phyloP scores from a whole-genome alignment of 2,113 vertebrate species.

The Scomber japonicus region DNA sequence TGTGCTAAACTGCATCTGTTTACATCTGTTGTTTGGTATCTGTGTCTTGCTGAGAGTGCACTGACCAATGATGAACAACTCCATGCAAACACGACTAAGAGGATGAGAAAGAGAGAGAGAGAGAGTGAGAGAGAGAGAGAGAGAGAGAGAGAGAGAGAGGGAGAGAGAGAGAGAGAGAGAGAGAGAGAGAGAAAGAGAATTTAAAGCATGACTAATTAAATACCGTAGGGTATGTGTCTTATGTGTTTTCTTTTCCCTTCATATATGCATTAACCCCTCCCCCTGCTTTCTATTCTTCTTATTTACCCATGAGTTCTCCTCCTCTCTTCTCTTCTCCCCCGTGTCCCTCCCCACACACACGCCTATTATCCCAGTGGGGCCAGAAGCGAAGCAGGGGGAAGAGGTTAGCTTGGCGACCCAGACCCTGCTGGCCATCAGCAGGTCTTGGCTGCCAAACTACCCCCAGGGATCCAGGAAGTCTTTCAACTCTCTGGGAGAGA shows the following conservation, averaged over 20 bases:
- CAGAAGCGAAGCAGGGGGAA: slow-evolving; percentile 16
- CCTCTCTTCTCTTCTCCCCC: not conserved
- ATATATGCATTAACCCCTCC: slow-evolving; percentile 35
- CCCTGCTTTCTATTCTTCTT: not conserved
- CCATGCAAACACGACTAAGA: not conserved
- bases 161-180: not conserved
- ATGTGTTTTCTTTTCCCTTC: slow-evolving; percentile 57
- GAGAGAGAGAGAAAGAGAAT: too few relatives aligned
- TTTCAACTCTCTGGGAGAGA: slow-evolving; percentile 41
- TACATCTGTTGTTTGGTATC: not conserved
- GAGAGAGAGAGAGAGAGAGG: not conserved
- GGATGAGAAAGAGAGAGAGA: not conserved
- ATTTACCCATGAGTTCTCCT: slow-evolving; percentile 10
- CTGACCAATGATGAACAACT: slow-evolving; percentile 26
- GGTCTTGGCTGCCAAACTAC: slow-evolving; percentile 33
- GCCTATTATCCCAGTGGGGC: slow-evolving; percentile 25
- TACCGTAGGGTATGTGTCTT: slow-evolving; percentile 39
- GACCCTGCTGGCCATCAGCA: slow-evolving; percentile 14
- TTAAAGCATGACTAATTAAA: slow-evolving; percentile 40
- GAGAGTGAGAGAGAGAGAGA: not conserved
- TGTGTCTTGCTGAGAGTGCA: not conserved
- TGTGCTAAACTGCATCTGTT: not conserved
- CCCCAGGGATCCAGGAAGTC: slow-evolving; percentile 25
- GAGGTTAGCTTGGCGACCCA: slow-evolving; percentile 43
- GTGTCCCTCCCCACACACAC: not conserved